Evolutionary conservation across 2,113 vertebrate species (phyloP), one percentile per base, ranked within the genome.

Genomic region (Canis aureus): DNA sequence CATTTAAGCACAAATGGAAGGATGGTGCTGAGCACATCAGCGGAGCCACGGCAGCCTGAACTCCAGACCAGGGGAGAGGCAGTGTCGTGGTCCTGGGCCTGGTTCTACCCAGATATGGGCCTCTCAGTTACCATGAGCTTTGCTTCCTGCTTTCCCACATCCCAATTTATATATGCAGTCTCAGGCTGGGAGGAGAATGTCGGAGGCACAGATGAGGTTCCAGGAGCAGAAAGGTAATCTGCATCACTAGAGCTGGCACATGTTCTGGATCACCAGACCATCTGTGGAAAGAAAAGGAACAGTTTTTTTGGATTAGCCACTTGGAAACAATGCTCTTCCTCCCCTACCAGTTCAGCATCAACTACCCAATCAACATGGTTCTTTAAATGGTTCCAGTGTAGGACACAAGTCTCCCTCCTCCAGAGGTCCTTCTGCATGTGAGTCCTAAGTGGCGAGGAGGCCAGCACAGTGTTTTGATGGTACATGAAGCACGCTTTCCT

Each of bases 241-340:
- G 97, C 96, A 95, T 97, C 97, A 95, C 98, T 95, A 96, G 98
- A 98, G 96, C 96, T 97, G 96, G 98, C 98, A 82, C 97, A 98
- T 92, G 93, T 98, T 98, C 98, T 97, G 90, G 97, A n/a, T 97
- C 98, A 89, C 96, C 3, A 0, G 97, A 73, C 98, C 86, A 94
- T 97, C 99, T 99, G 98, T 73, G 98, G 98, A 49, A 98, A 98
- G 67, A 98, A 94, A 95, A 69, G n/a, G 32, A 96, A 98, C 53
- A 96, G 69, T 53, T 92, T 92, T 81, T 86, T 93, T 59, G 89
- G 71, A 93, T 94, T 82, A 97, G 91, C 81, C 32, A 6, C 64
- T 97, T 25, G 43, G 66, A 96, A 89, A 76, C 59, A 74, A 35
- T 0, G 88, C 88, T 57, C 55, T 27, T 73, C 73, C 85, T 73